Evolutionary conservation across 2,113 vertebrate genomes (phyloP), one percentile per base, ranked within the genome.

Genomic region (Ptilonorhynchus violaceus): DNA sequence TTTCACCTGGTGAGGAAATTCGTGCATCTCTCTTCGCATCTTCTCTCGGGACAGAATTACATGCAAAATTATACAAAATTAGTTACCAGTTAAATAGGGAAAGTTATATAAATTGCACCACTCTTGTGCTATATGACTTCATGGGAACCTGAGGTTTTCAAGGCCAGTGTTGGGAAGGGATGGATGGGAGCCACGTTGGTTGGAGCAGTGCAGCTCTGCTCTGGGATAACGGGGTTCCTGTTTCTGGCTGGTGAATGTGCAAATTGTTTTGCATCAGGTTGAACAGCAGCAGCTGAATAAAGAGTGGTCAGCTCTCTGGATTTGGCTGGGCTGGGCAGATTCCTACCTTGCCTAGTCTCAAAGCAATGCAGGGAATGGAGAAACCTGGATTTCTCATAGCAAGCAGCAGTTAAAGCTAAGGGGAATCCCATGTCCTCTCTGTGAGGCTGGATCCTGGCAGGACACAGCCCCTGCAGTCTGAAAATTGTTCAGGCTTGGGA

Each of bases 21-120:
- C 0, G 0, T 15, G 28, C 2, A 3, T 50, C 8, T 79, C 20
- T n/a, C 50, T 69, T 39, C 0, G 0, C 9, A 10, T 70, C 46
- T 75, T 80, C 28, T 31, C 17, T 87, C 15, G 33, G 80, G 42
- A 63, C 15, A 74, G 30, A 86, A 47, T 58, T 53, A 19, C 10
- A 4, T 22, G 10, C 19, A 35, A 19, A 69, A 69, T 49, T 23
- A 28, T 19, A 47, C 7, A 30, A 42, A 70, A 53, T 50, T 11
- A 44, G 10, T 74, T 69, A 15, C n/a, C 30, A 14, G 56, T 24
- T 87, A 58, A 70, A 50, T 1, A 49, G 9, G 17, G 42, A n/a
- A n/a, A n/a, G n/a, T n/a, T n/a, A n/a, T n/a, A 7, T 33, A 33
- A 52, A 52, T 68, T 15, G 11, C 33, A 13, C 4, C 24, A 3